These are phyloP conservation scores for Neogale vison DNA, from an alignment of 2,113 vertebrate species.

Conservation along the genomic window DNA sequence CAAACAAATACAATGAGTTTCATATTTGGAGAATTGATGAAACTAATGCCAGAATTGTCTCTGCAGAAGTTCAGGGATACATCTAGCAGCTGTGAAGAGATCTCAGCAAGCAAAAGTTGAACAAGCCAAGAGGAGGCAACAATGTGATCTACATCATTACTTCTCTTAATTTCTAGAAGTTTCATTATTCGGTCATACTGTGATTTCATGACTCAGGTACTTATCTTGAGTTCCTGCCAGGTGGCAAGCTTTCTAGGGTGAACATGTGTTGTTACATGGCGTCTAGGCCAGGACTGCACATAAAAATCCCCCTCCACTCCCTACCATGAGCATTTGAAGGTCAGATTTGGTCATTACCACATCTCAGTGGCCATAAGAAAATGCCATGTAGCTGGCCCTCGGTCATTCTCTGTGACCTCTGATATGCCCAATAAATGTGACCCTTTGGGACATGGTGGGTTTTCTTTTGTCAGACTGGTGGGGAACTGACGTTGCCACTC, in stretches of 20 bases:
- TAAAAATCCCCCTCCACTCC: neutral
- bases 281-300: neutral
- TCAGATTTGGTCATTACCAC: neutral
- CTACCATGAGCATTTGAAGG: neutral
- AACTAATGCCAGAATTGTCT: neutral
- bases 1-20: neutral
- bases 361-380: neutral
- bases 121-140: neutral
- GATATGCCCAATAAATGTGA: neutral
- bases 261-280: neutral
- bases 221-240: neutral
- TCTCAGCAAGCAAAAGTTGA: neutral
- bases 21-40: neutral
- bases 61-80: neutral
- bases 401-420: neutral
- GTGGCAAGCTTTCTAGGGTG: neutral
- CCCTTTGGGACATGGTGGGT: neutral
- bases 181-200: neutral
- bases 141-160: accelerated
- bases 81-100: neutral
- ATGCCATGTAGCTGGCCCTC: neutral
- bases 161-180: neutral
- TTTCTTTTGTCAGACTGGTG: neutral
- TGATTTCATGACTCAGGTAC: neutral
- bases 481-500: neutral